phyloP scores from a whole-genome alignment of 92 coral and sea anemone species.

The Parazoanthus darwini region DNA sequence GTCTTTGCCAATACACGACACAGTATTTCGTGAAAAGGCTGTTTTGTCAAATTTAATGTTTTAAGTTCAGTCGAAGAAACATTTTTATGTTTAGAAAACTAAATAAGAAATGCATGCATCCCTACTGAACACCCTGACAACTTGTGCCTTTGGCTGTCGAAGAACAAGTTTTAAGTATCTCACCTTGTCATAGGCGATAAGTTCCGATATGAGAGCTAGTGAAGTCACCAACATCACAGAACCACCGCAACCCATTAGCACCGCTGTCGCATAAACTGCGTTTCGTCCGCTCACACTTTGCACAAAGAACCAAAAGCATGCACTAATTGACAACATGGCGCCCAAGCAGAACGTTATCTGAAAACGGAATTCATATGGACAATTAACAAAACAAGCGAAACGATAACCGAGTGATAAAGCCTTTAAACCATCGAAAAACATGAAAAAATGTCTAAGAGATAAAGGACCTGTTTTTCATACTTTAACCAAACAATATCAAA shows the following conservation, averaged over 20 bases:
- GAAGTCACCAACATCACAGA: conserved; percentile 91
- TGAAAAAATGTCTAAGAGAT: too few relatives aligned
- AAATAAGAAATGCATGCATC: neutral
- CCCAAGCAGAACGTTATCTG: conserved; percentile 80
- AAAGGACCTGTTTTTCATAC: too few relatives aligned
- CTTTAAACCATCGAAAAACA: too few relatives aligned
- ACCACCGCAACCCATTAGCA: conserved; percentile 91
- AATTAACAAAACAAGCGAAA: neutral
- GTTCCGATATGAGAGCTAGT: conserved; percentile 75
- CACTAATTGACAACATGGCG: conserved; percentile 62
- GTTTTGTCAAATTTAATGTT: neutral
- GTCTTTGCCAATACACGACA: neutral
- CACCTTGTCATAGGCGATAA: conserved; percentile 84
- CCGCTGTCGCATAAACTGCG: conserved; percentile 79
- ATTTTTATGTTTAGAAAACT: neutral
- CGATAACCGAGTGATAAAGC: too few relatives aligned
- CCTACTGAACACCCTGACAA: neutral
- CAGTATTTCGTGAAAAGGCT: neutral
- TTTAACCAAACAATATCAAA: too few relatives aligned
- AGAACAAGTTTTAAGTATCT: neutral
- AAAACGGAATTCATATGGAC: neutral
- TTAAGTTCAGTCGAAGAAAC: too few relatives aligned
- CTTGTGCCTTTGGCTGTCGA: neutral
- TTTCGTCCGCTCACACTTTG: conserved; percentile 65
- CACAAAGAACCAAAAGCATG: conserved; percentile 83